Base-by-base conservation (phyloP, 2,797 vertebrate genomes). In the Ispidina picta region DNA sequence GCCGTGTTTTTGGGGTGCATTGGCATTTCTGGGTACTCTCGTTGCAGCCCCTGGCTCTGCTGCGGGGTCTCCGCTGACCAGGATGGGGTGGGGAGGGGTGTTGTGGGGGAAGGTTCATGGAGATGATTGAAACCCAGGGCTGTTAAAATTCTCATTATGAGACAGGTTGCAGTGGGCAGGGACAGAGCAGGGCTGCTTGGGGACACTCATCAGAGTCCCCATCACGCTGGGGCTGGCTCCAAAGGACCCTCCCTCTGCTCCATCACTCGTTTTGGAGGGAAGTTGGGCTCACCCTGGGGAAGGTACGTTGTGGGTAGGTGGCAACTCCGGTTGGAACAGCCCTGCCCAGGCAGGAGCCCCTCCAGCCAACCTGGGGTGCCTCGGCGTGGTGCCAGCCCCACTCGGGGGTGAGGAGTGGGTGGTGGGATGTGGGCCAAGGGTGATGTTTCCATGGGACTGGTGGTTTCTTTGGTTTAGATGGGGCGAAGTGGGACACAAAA, bases 401-500 rank as follows among this genome's bases (percentile, higher is more conserved):
- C 0, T 4, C 0, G 3, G 56, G 60, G 29, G 35, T 1, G 0
- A 44, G 14, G 26, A 1, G 56, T 70, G 28, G 15, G 37, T 18
- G 14, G 29, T 22, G 48, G 59, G 59, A 17, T 1, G 2, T 16
- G 43, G 60, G 72, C n/a, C 43, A 26, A 41, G 72, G 66, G n/a
- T 3, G 43, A 46, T 71, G 66, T 68, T 74, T 55, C 77, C 3
- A 0, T 14, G 48, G 84, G 70, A 21, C 58, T 43, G n/a, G 41
- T 29, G 8, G 10, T 39, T 91, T 95, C 92, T 94, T 94, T 91
- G 94, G 94, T 92, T 94, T 92, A 35, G 29, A 79, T 41, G 63
- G 21, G 43, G 66, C 19, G 39, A 56, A 56, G 33, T 59, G 60
- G 64, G 39, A 26, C 25, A 12, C 23, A 44, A 84, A 69, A 71